A percentile compares a stretch with the other conserved stretches of the same genome.
phyloP scores from a whole-genome alignment of 2,113 vertebrate species.

The Megaceryle torquata region DNA sequence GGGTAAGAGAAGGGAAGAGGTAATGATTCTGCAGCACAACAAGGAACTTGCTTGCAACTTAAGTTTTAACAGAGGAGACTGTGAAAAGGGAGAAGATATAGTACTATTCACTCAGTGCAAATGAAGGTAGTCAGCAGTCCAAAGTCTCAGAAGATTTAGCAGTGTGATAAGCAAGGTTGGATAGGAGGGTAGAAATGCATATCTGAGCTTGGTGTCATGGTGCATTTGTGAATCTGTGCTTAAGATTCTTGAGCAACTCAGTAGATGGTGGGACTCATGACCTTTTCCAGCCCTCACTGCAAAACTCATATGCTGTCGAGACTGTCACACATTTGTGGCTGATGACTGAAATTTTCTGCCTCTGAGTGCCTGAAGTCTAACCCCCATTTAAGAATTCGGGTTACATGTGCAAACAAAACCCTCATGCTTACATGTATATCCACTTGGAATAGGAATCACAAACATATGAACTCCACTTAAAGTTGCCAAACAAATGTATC shows the following conservation, averaged over 20 bases:
- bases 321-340: background rate
- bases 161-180: background rate
- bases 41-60: background rate
- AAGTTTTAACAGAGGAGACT: background rate
- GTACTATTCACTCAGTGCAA: background rate
- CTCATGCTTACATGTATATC: background rate
- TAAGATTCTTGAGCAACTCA: background rate
- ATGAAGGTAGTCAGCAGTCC: background rate
- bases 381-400: background rate
- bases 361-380: background rate
- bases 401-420: background rate
- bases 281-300: background rate
- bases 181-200: background rate
- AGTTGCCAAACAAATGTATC: background rate
- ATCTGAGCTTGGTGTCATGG: background rate
- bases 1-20: background rate
- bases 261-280: background rate
- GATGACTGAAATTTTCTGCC: background rate
- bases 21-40: background rate
- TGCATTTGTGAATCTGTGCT: background rate
- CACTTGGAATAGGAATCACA: background rate
- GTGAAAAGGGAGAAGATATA: background rate
- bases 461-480: background rate
- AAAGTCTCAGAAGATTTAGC: background rate
- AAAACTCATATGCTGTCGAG: background rate